Base-by-base conservation (phyloP, 2,113 vertebrate genomes). In the Leucoraja erinaceus region DNA sequence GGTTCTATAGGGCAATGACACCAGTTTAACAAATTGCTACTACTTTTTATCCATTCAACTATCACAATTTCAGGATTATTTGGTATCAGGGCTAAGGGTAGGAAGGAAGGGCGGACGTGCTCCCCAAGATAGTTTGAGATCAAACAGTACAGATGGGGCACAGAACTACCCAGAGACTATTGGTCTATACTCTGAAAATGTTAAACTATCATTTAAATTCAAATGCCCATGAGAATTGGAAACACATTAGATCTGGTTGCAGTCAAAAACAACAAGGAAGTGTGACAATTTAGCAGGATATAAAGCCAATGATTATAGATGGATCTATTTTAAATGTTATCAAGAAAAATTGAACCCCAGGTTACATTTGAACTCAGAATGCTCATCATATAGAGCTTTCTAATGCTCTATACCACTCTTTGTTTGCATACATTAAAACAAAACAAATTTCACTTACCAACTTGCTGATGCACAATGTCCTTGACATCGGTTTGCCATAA, bases 351-450 rank as follows among this genome's bases (percentile, higher is more conserved):
- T 84, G 22, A 10, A 84, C 18, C 9, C 22, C 54, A 59, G 59
- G 54, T n/a, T 84, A 25, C 22, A 84, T 84, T 12, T 84, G 54
- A 84, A n/a, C 22, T 59, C 81, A 84, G 79, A 56, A 83, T 83
- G 47, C 79, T 54, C 7, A 25, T 83, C 47, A 83, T 28, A 61
- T 84, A 4, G 10, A 59, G 8, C 54, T 12, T 61, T 84, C 0
- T 14, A 84, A 84, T 11, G 47, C 20, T 25, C 28, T 28, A 59
- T 10, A 9, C 8, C 38, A 68, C n/a, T 38, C 66, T 16, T 5
- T 20, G 59, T 70, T 20, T 20, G 10, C 10, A 31, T 68, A 28
- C 18, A 47, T 47, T 38, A 90, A 70, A 28, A 90, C 20, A 11
- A 9, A 38, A 91, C 22, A 20, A 91, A 72, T 33, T 18, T 31